Conservation (phyloP, 2,888 invertebrate genomes). For the Pardosa pseudoannulata region DNA sequence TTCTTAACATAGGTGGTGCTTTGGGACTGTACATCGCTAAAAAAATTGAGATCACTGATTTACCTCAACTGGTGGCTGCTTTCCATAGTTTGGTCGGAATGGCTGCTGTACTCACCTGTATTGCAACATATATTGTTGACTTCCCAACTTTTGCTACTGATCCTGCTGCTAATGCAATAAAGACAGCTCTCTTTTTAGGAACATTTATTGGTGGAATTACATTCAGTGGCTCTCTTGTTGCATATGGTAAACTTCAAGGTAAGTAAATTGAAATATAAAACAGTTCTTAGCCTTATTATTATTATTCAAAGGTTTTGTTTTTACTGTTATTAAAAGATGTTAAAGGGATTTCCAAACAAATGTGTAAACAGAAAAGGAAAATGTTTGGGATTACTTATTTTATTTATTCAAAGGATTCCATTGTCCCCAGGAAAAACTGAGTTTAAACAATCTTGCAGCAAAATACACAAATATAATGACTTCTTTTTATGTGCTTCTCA, state of each 20-base stretch:
- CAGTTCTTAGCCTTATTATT: too few species aligned
- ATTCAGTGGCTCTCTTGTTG: conserved; percentile 91
- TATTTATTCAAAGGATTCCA: too few species aligned
- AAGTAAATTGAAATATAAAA: conserved; percentile 9
- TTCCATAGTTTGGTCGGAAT: conserved; percentile 91
- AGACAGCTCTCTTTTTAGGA: conserved; percentile 90
- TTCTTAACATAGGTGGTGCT: conserved; percentile 82
- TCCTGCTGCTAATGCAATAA: conserved; percentile 87
- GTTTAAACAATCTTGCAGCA: too few species aligned
- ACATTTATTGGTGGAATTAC: conserved; percentile 94
- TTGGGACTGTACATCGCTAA: conserved; percentile 87
- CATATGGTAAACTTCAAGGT: conserved; percentile 91
- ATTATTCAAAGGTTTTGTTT: too few species aligned
- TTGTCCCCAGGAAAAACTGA: too few species aligned
- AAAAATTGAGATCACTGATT: conserved; percentile 89
- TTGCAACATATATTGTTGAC: conserved; percentile 90
- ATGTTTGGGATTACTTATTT: too few species aligned
- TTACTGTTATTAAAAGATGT: too few species aligned
- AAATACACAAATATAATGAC: too few species aligned
- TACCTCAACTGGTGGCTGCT: conserved; percentile 92
- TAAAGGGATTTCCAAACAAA: too few species aligned
- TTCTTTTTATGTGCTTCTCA: too few species aligned
- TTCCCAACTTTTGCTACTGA: conserved; percentile 88
- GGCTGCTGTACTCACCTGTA: conserved; percentile 90
- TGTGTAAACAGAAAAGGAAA: too few species aligned